Evolutionary conservation across 64 coral and sea anemone genomes (phyloP), one percentile per base, ranked within the genome.

Genomic region (Stichodactyla mertensii): DNA sequence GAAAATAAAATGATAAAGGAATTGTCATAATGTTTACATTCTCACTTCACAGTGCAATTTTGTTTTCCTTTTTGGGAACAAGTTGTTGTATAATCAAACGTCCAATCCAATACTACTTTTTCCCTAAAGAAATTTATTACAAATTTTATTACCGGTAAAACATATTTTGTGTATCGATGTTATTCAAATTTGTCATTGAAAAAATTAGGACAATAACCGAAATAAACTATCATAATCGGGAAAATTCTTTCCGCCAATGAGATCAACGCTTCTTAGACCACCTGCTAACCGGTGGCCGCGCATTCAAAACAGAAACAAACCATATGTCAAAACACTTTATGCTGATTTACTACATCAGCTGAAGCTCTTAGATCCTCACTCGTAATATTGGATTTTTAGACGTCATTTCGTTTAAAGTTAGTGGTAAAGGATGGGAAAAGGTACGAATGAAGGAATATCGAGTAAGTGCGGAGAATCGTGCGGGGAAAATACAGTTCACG

Each of bases 201-300:
- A 45, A 45, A 45, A 45, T 45, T 4, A 45, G 36, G 3, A 45
- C 36, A 45, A 45, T 45, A 45, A 45, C 36, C 36, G 36, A 45
- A 45, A 45, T 45, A 45, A n/a, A 66, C 62, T 4, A 6, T 6
- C 7, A n/a, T 22, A 66, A 66, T 20, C 10, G n/a, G 7, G 1
- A 71, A 12, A 3, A 74, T 12, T 10, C 4, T 27, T 22, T 31
- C 24, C 7, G 24, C 69, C 69, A 74, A 31, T 74, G 6, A 74
- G 24, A 74, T 74, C 2, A 13, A 7, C 36, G 12, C 24, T 12
- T 6, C 36, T 11, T 11, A 2, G 69, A 74, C 24, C 69, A 74
- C 69, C 69, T 74, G 69, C 69, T 2, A 74, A 74, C 69, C 24
- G 69, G 69, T 74, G 69, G 69, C 69, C 69, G 69, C n/a, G 69